phyloP scores from a whole-genome alignment of 2,797 vertebrate genomes.

The Naso thynnoides region DNA sequence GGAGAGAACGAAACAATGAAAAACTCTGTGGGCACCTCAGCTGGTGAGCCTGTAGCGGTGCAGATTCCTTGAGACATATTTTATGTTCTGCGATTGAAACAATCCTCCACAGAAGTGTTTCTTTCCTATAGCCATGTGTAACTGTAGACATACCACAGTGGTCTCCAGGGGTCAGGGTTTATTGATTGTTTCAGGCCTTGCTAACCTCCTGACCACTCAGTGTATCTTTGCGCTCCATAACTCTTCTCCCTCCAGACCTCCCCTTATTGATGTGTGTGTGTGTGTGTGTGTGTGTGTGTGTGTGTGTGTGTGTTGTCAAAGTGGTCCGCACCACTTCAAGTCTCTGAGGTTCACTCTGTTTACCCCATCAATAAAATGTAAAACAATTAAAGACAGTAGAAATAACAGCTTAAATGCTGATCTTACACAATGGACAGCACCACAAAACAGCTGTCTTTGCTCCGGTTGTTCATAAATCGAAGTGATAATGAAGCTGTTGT shows the following conservation, averaged over 20 bases:
- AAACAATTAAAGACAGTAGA: conserved; percentile 15
- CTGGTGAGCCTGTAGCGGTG: conserved; percentile 6
- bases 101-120: conserved; percentile 15
- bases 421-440: not conserved
- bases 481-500: not conserved
- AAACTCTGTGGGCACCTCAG: not conserved
- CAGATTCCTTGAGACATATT: not conserved
- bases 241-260: conserved; percentile 49
- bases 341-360: conserved; percentile 39
- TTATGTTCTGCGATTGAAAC: conserved; percentile 18
- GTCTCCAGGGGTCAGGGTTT: conserved; percentile 54
- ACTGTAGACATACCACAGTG: conserved; percentile 47
- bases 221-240: conserved; percentile 55
- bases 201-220: conserved; percentile 62
- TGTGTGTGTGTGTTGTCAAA: conserved; percentile 38
- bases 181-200: conserved; percentile 63
- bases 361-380: conserved; percentile 18
- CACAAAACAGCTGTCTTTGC: not conserved
- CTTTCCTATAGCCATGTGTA: conserved; percentile 39
- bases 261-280: conserved; percentile 53
- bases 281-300: too few species aligned
- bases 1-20: not conserved
- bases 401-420: not conserved
- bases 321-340: conserved; percentile 26
- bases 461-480: not conserved